A percentile compares a stretch with the other conserved stretches of the same genome.
Conservation (phyloP, 2,888 invertebrate species). For the Ephialtes manifestator region DNA sequence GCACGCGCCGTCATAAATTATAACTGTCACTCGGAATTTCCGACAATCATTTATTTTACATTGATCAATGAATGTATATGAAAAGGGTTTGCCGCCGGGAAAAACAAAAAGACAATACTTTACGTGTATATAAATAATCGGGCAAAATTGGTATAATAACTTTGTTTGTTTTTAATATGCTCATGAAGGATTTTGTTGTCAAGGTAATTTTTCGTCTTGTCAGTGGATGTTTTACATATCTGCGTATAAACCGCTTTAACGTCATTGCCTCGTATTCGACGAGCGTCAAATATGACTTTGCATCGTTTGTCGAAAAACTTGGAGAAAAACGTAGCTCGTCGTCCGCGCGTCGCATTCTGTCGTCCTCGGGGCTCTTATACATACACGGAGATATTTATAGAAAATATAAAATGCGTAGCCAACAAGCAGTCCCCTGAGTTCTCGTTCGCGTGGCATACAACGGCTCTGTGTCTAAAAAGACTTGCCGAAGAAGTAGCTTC, state of each 20-base stretch:
- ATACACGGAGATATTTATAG: conserved; percentile 24
- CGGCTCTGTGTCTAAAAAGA: conserved; percentile 11
- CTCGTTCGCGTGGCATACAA: not conserved
- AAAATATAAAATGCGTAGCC: conserved; percentile 35
- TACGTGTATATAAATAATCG: too few species aligned
- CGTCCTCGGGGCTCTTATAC: conserved; percentile 3
- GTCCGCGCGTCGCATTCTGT: not conserved
- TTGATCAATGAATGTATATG: not conserved
- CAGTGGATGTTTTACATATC: not conserved
- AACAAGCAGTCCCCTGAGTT: conserved; percentile 12
- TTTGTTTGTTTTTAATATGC: too few species aligned
- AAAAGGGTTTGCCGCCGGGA: not conserved
- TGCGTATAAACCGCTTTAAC: not conserved
- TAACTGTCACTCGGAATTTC: not conserved
- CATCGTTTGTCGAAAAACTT: conserved; percentile 3
- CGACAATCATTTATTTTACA: not conserved
- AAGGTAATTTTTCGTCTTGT: not conserved
- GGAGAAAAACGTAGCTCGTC: not conserved
- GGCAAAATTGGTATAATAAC: too few species aligned
- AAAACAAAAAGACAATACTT: too few species aligned
- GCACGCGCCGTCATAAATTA: not conserved
- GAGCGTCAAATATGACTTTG: not conserved
- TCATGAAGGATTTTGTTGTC: too few species aligned
- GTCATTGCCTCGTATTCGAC: not conserved
- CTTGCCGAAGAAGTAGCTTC: conserved; percentile 2